phyloP scores from a whole-genome alignment of 1,140 invertebrate species.

The Drosophila parvula region DNA sequence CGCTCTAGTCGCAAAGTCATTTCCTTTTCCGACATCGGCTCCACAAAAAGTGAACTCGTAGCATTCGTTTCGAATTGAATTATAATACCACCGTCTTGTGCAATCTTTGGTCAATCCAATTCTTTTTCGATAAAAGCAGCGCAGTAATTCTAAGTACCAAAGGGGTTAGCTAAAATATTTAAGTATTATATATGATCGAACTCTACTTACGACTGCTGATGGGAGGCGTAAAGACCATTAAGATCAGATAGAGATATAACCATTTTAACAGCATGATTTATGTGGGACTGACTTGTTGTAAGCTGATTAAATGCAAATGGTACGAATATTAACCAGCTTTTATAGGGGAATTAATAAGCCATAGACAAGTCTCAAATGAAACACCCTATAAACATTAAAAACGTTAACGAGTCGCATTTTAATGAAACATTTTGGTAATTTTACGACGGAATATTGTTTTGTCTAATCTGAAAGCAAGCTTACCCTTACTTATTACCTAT shows the following conservation, averaged over 20 bases:
- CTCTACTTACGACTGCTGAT: conserved; percentile 20
- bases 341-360: conserved; percentile 36
- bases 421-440: conserved; percentile 5
- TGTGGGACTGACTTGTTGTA: conserved; percentile 27
- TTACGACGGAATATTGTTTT: conserved; percentile 8
- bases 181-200: background rate
- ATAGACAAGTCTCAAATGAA: background rate
- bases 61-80: background rate
- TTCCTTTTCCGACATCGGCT: background rate
- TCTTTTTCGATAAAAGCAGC: background rate
- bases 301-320: conserved; percentile 33
- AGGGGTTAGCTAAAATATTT: background rate
- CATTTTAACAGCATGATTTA: conserved; percentile 44
- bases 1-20: conserved; percentile 4
- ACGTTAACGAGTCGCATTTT: background rate
- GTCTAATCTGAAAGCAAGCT: conserved; percentile 2
- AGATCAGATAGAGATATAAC: conserved; percentile 39
- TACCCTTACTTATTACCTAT: conserved; percentile 15
- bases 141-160: no score
- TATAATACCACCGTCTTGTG: background rate
- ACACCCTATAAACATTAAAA: conserved; percentile 32
- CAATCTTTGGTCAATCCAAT: background rate
- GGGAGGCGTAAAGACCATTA: conserved; percentile 19
- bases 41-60: background rate
- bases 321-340: conserved; percentile 33